Base-by-base conservation (phyloP, 1,140 invertebrate genomes). In the Bombus polaris region DNA sequence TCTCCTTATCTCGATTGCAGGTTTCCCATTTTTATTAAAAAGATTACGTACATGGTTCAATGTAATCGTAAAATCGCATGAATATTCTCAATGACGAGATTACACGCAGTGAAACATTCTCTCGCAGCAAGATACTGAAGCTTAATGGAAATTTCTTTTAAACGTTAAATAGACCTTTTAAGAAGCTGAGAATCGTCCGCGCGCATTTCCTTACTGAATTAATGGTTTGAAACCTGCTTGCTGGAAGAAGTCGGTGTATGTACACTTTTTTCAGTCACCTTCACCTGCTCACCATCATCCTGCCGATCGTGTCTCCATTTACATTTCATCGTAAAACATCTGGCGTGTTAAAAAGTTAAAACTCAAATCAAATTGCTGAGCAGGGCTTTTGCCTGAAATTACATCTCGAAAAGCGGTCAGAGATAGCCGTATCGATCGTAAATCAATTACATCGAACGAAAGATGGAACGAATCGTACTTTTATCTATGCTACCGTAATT, bases 401-500 rank as follows among this genome's bases (percentile, higher is more conserved):
- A 53, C 47, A 2, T 18, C 18, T 53, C 1, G 47, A 22, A 53
- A 22, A 53, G 47, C 47, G 18, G 47, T 8, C 47, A 18, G 18
- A 6, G 47, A 53, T 53, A 35, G n/a, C 2, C 32, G 18, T 35
- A 37, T 68, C 66, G 66, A 18, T 37, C 32, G 22, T 53, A 35
- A 53, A 35, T 75, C 42, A 25, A 53, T 32, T 28, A 32, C 25
- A 74, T 47, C 15, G 13, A 18, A 71, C 37, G 37, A 3, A 28
- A 39, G 25, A 71, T 28, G 0, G 37, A 71, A 2, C 39, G 70
- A 44, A 75, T 57, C 35, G 25, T 25, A 22, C n/a, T 35, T 57
- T 47, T 42, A 47, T 32, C 37, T 35, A 44, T 28, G 73, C 47
- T 32, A 32, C 6, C 5, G 65, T 53, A 77, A 83, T 83, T 83